Percentiles rank a stretch among this genome's conserved stretches.
Conservation (phyloP, 1,140 invertebrate species). For the Andricus grossulariae region DNA sequence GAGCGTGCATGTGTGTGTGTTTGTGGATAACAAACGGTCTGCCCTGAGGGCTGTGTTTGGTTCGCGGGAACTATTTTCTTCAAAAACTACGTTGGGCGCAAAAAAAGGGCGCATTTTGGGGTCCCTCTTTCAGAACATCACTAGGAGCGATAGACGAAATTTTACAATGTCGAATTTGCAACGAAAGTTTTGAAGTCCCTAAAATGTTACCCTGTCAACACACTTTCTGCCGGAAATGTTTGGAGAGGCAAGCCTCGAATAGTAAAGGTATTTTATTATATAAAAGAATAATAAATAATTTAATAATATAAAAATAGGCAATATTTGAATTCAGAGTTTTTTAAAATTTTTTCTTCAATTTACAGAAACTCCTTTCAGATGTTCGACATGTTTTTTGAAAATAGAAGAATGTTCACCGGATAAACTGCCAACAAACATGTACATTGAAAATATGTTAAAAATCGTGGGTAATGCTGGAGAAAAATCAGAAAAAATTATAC, state of each 20-base stretch:
- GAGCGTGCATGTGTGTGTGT: no score
- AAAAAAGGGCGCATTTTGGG: no score
- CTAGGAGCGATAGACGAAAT: conserved; percentile 79
- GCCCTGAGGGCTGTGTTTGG: no score
- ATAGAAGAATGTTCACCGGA: conserved; percentile 59
- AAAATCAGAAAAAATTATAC: not conserved
- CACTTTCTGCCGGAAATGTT: conserved; percentile 83
- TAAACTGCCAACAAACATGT: conserved; percentile 77
- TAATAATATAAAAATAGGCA: not conserved
- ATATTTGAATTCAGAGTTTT: no score
- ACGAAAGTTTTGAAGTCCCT: conserved; percentile 81
- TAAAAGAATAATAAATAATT: conserved; percentile 14
- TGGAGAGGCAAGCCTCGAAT: conserved; percentile 70
- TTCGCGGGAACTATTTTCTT: no score
- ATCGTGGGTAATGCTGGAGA: not conserved
- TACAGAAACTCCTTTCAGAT: conserved; percentile 39
- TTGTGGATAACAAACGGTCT: no score
- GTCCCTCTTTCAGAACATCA: conserved; percentile 72
- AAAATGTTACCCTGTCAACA: conserved; percentile 86
- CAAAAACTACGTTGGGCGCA: no score
- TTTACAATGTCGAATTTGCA: conserved; percentile 83
- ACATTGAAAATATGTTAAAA: conserved; percentile 76
- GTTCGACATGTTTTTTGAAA: conserved; percentile 56
- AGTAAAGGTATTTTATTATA: conserved; percentile 17
- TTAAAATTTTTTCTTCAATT: not conserved